Evolutionary conservation across 2,113 vertebrate genomes (phyloP), one percentile per base, ranked within the genome.

Genomic region (Suricata suricatta): DNA sequence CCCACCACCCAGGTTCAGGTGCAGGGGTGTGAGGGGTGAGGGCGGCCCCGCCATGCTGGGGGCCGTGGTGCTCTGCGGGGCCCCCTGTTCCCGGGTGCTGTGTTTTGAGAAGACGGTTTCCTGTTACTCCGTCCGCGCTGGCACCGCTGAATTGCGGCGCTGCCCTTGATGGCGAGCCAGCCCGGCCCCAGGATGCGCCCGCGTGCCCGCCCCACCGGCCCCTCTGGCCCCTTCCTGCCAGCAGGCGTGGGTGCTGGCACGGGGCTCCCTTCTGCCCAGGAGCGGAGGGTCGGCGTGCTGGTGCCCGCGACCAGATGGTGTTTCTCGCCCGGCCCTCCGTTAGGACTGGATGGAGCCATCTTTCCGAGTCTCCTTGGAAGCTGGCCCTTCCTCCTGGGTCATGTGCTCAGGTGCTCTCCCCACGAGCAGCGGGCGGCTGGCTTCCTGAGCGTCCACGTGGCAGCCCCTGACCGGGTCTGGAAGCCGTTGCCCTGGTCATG

Each of bases 401-500:
- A 14, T 13, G 12, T 5, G 82, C 60, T 66, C 17, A 1, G 15
- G 17, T 21, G 60, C 80, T 1, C 29, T 8, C 17, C 31, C 38
- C 10, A 19, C 9, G 23, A 35, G 47, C 64, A n/a, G 4, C 1
- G 2, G 29, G 21, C 13, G 41, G 41, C 41, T 2, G 0, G 5
- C 21, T 38, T 54, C 60, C 29, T 23, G 68, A 52, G 17, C 9
- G 29, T n/a, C 76, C 10, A 31, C 9, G 76, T 19, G 16, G 47
- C 86, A 57, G 69, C 50, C 16, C 9, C 17, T 16, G 31, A 16
- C 44, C 12, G 0, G 4, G 21, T 25, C 33, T 6, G 35, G 27
- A 27, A 25, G 44, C 21, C 1, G 19, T 6, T 11, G 64, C 17
- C 33, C 83, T 0, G 5, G 35, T 19, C 6, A 6, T 68, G 29